Evolutionary conservation across 2,113 vertebrate genomes (phyloP), one percentile per base, ranked within the genome.

Genomic region (Perca schrenkii): DNA sequence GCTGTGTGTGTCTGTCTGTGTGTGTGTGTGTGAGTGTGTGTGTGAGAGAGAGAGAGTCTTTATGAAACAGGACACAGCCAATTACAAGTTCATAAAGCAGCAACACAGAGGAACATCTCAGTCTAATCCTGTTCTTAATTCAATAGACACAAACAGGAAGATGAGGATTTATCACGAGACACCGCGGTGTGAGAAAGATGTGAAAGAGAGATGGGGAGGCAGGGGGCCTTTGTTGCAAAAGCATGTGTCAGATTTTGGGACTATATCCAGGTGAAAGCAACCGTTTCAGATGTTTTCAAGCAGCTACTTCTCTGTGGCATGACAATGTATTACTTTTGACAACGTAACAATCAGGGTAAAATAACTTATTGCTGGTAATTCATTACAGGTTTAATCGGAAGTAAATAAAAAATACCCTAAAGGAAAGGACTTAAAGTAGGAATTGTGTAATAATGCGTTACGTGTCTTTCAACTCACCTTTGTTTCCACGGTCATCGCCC

Each of bases 401-500:
- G n/a, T 8, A 28, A n/a, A 21, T 3, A n/a, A 40, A 28, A 5
- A 4, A 25, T 0, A 69, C 0, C 40, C 8, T 16, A 3, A 43
- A 40, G 4, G 4, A 28, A n/a, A 66, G 3, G 25, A 76, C 22
- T 31, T 6, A 11, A 34, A 52, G 63, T 3, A 61, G 14, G 11
- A 47, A 5, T 40, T n/a, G 49, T 25, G 46, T 47, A 43, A 46
- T 25, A 11, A 34, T 70, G 49, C 4, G 11, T 36, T 25, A 7
- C 5, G n/a, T 6, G n/a, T 66, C 47, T 67, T 25, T 52, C 46
- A 12, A 31, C 65, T 57, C 94, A 99, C 98, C 98, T 98, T 99
- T 99, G 93, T 98, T 97, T 74, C 98, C 98, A 82, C 98, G 97
- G 84, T 99, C 97, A 86, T 99, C 98, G 15, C 98, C 98, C 98